Evolutionary conservation across 1,140 invertebrate species (phyloP).

Genomic region (Muscidifurax raptorellus): DNA sequence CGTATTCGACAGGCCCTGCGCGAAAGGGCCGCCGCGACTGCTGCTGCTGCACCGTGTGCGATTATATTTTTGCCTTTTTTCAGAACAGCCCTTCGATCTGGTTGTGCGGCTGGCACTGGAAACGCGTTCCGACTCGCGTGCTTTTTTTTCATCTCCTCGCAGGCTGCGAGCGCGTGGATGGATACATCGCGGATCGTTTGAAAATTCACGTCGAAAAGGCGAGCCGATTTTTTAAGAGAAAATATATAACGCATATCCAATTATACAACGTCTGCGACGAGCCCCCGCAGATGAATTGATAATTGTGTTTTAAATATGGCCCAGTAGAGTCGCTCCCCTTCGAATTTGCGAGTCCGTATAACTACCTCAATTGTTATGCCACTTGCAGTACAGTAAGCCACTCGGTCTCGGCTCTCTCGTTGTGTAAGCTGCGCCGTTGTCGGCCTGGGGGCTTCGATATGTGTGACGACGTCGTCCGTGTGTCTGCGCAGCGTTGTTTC

Average conservation of each 20-base stretch:
- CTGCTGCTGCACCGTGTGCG: background rate
- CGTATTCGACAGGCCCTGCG: slow-evolving; percentile 51
- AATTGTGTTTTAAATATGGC: slow-evolving; percentile 27
- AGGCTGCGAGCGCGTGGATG: background rate
- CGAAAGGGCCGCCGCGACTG: too few relatives aligned
- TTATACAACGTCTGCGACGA: too few relatives aligned
- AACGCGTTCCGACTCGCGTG: background rate
- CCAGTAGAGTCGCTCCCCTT: background rate
- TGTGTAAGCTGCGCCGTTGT: background rate
- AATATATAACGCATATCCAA: background rate
- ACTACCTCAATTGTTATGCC: slow-evolving; percentile 11
- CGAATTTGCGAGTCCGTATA: slow-evolving; percentile 8
- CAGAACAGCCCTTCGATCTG: background rate
- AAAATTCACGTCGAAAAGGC: too few relatives aligned
- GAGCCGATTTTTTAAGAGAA: background rate
- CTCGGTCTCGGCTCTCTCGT: slow-evolving; percentile 2
- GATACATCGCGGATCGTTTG: too few relatives aligned
- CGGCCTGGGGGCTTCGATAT: background rate
- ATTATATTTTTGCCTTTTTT: slow-evolving; percentile 18
- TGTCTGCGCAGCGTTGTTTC: background rate
- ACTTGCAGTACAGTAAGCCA: background rate
- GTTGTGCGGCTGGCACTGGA: background rate
- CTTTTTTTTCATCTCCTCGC: background rate
- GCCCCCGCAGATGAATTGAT: slow-evolving; percentile 42
- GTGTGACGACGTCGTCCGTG: too few relatives aligned